These are phyloP conservation scores for Lophius piscatorius DNA, from an alignment of 2,113 vertebrate genomes.

Conservation along the genomic window DNA sequence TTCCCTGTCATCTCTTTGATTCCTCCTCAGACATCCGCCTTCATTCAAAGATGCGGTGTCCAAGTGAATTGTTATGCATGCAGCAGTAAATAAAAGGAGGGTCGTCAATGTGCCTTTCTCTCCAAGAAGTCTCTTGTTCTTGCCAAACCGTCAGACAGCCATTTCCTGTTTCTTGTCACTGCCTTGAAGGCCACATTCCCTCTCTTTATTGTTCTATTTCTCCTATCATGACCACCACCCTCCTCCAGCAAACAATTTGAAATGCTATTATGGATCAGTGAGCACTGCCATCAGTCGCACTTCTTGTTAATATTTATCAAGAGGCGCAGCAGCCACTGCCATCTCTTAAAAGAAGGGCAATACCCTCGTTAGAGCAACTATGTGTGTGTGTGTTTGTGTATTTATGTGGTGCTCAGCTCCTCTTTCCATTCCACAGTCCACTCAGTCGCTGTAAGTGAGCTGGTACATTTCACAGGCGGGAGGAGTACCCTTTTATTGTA, in stretches of 20 bases:
- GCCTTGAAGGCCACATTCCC: slow-evolving; percentile 40
- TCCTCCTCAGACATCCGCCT: slow-evolving; percentile 12
- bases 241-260: slow-evolving; percentile 69
- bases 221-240: slow-evolving; percentile 26
- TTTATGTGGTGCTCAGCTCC: slow-evolving; percentile 24
- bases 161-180: slow-evolving; percentile 48
- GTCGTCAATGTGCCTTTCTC: slow-evolving; percentile 15
- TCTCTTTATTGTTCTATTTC: slow-evolving; percentile 47
- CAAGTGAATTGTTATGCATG: slow-evolving; percentile 28
- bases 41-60: slow-evolving; percentile 34
- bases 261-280: slow-evolving; percentile 84
- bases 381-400: slow-evolving; percentile 35
- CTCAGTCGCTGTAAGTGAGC: slow-evolving; percentile 66
- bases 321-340: slow-evolving; percentile 73
- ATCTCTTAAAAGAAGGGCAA: slow-evolving; percentile 71
- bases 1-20: slow-evolving; percentile 5
- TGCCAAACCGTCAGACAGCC: slow-evolving; percentile 49
- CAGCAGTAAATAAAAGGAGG: slow-evolving; percentile 37
- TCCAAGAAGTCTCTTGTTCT: slow-evolving; percentile 27
- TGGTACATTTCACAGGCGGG: slow-evolving; percentile 70
- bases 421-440: slow-evolving; percentile 55
- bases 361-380: slow-evolving; percentile 76
- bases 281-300: slow-evolving; percentile 79
- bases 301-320: slow-evolving; percentile 85
- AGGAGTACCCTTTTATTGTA: slow-evolving; percentile 54